A percentile compares a stretch with the other conserved stretches of the same genome.
Evolutionary conservation across 2,113 vertebrate species (phyloP).

Genomic region (Myocastor coypus): DNA sequence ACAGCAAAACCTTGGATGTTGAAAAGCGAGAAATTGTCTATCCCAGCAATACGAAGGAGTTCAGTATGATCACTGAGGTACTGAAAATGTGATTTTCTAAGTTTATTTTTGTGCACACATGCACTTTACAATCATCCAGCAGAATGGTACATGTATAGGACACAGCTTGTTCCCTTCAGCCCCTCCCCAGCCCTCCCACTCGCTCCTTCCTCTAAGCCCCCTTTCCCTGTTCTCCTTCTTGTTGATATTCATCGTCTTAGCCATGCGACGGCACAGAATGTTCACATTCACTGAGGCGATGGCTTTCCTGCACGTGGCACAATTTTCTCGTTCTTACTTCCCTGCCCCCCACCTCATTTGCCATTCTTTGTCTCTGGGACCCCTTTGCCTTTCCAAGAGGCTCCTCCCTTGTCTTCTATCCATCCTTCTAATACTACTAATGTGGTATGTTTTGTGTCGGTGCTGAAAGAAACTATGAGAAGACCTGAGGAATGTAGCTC

Average conservation of each 20-base stretch:
- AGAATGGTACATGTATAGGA: neutral
- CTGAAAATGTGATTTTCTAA: neutral
- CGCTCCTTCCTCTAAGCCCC: neutral
- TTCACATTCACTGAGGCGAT: neutral
- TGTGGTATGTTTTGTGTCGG: too few species aligned
- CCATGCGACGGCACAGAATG: neutral
- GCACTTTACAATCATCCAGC: neutral
- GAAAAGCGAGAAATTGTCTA: neutral
- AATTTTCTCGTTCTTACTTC: too few species aligned
- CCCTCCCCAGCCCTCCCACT: neutral
- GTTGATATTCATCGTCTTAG: neutral
- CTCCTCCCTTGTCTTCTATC: neutral
- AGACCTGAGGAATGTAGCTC: too few species aligned
- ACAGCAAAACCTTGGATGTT: neutral
- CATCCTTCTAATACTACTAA: neutral
- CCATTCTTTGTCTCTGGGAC: neutral
- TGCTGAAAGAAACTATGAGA: too few species aligned
- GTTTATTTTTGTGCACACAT: neutral
- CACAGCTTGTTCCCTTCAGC: neutral
- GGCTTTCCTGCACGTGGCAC: neutral
- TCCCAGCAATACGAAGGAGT: neutral
- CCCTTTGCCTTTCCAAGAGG: neutral
- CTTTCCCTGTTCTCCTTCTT: neutral
- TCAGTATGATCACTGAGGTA: neutral
- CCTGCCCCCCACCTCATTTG: neutral